Base-by-base conservation (phyloP, 2,888 invertebrate species). In the Spilarctia lutea region DNA sequence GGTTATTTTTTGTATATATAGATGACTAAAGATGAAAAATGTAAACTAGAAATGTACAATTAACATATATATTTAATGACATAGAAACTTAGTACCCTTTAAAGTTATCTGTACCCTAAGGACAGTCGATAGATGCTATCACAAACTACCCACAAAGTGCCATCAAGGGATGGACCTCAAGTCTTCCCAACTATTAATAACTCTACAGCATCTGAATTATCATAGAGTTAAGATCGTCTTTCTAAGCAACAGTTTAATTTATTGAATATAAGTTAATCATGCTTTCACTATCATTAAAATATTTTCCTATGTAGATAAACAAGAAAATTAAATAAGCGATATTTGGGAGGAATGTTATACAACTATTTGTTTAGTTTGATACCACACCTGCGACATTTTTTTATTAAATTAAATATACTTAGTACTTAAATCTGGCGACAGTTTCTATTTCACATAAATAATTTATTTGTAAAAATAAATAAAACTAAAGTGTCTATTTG, bases 71-170 rank as follows among this genome's bases (percentile, higher is more conserved):
- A 60, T 16, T 27, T 27, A 60, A 27, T 60, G 27, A 60, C 10
- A 27, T 2, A 68, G 42, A 18, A 67, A 67, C 45, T 68, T 68
- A 16, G 30, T 68, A 68, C 67, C 42, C 45, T 20, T 30, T 18
- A 10, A 67, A 67, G 45, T 67, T 45, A 45, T 45, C 8, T 18
- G 42, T 45, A 45, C 67, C 45, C 4, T 8, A 45, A 27, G 67
- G 45, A 45, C 20, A 45, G 45, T 45, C 18, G 10, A 45, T 45
- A 30, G 27, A 18, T 27, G 30, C 20, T 45, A 48, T 48, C 48
- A 30, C 48, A 68, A 68, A 48, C 68, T 48, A 48, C 45, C 48
- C 33, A 45, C 48, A 24, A 68, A 68, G 30, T 68, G 68, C 24
- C 45, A 48, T 48, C 68, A 68, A 48, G 68, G 48, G 30, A 68